These are phyloP conservation scores for Hermaeophaga mercurialis DNA, from an alignment of 2,888 invertebrate species.

Conservation along the genomic window DNA sequence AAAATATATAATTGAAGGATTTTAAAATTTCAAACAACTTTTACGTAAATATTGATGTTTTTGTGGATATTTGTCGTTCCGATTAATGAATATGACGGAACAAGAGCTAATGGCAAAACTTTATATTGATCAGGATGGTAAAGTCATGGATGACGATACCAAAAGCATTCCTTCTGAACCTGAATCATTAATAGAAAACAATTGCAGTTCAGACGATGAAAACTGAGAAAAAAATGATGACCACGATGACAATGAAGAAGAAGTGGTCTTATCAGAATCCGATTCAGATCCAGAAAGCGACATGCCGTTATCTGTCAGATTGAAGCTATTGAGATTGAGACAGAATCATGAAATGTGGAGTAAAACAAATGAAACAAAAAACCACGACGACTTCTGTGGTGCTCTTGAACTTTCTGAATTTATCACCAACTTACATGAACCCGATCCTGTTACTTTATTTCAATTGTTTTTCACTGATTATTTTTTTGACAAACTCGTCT, in stretches of 20 bases:
- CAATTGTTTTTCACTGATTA: neutral
- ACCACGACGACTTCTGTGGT: neutral
- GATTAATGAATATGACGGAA: neutral
- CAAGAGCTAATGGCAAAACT: neutral
- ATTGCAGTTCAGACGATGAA: neutral
- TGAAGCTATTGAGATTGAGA: neutral
- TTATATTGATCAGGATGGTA: neutral
- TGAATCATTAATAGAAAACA: neutral
- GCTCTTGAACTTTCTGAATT: neutral
- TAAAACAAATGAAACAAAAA: neutral
- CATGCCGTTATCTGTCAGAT: neutral
- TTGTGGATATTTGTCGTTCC: neutral
- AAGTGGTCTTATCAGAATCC: neutral
- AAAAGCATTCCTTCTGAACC: neutral
- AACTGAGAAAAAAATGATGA: neutral
- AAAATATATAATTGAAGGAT: neutral
- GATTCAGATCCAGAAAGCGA: slow-evolving; percentile 5
- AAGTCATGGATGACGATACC: neutral
- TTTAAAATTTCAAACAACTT: neutral
- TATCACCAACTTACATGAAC: neutral
- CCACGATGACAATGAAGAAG: neutral
- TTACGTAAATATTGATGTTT: no score
- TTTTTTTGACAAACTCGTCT: neutral
- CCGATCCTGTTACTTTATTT: neutral
- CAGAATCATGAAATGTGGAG: neutral